Base-by-base conservation (phyloP, 2,888 invertebrate species). In the Melanostoma mellinum region DNA sequence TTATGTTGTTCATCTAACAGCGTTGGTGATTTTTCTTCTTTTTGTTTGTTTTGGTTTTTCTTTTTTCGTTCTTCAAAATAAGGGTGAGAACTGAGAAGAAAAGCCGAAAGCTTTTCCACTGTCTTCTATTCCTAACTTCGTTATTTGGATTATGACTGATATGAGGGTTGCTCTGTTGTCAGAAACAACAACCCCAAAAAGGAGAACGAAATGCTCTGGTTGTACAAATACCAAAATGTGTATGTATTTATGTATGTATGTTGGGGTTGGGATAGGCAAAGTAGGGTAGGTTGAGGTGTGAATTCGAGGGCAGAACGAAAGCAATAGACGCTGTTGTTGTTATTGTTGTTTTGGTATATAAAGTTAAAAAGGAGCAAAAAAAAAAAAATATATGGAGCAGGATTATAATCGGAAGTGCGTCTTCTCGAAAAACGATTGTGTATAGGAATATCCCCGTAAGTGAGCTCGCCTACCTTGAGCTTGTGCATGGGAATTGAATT, bases 401-500 rank as follows among this genome's bases (percentile, higher is more conserved):
- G 56, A 58, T 65, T 50, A 74, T 56, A 36, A 30, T 61, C 30
- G 35, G 33, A 52, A 53, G 46, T 79, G 68, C 67, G 67, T 61
- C 55, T 63, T 71, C 55, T 46, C 32, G 6, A 6, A 8, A 40
- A 32, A 40, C 56, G 30, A 46, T 33, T 40, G n/a, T 52, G 9
- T 42, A 32, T 40, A 2, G 35, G n/a, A 33, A 20, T 20, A 20
- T 20, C 20, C 20, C 20, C 20, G 6, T 33, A 32, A 4, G 32
- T 48, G 6, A 4, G 46, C 46, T 38, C 35, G 36, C 30, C 33
- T 33, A 33, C 20, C 35, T 8, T 8, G 9, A 10, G 30, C 30
- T 67, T 58, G 32, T 74, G 52, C 58, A 50, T 60, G 52, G 74
- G 30, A 69, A 63, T 75, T 69, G 32, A 52, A 69, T 75, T 74